Evolutionary conservation across 2,888 invertebrate species (phyloP).

Genomic region (Bombylius major): DNA sequence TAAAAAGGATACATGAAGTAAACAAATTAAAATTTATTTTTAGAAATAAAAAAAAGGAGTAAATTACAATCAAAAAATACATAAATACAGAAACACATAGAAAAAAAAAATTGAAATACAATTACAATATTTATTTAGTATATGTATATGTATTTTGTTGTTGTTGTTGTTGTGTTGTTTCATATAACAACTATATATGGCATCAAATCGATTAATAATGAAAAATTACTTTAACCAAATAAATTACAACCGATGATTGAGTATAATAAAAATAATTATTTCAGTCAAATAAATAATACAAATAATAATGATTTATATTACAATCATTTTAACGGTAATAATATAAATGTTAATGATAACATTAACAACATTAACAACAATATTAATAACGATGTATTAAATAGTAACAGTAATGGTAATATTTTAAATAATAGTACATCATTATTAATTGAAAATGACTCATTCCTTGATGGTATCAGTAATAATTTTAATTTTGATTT

Average conservation of each 20-base stretch:
- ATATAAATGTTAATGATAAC: background rate
- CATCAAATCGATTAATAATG: background rate
- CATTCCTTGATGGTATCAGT: background rate
- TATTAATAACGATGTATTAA: background rate
- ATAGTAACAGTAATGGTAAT: background rate
- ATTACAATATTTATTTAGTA: too few relatives aligned
- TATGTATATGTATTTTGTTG: too few relatives aligned
- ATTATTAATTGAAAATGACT: background rate
- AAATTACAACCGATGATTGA: constrained; percentile 14
- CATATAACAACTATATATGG: too few relatives aligned
- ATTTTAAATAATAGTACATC: background rate
- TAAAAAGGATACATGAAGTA: too few relatives aligned
- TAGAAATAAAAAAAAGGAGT: too few relatives aligned
- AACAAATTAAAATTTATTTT: too few relatives aligned
- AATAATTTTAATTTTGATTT: background rate
- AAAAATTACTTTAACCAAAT: constrained; percentile 1
- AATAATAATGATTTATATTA: constrained; percentile 1
- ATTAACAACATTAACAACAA: background rate
- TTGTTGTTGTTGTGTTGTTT: too few relatives aligned
- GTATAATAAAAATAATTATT: constrained; percentile 9
- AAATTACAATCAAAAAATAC: too few relatives aligned
- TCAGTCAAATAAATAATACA: constrained; percentile 5
- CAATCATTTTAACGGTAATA: background rate
- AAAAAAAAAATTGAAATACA: too few relatives aligned
- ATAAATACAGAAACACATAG: too few relatives aligned